A percentile compares a stretch with the other conserved stretches of the same genome.
phyloP scores from a whole-genome alignment of 2,113 vertebrate genomes.

The Pygoscelis adeliae region DNA sequence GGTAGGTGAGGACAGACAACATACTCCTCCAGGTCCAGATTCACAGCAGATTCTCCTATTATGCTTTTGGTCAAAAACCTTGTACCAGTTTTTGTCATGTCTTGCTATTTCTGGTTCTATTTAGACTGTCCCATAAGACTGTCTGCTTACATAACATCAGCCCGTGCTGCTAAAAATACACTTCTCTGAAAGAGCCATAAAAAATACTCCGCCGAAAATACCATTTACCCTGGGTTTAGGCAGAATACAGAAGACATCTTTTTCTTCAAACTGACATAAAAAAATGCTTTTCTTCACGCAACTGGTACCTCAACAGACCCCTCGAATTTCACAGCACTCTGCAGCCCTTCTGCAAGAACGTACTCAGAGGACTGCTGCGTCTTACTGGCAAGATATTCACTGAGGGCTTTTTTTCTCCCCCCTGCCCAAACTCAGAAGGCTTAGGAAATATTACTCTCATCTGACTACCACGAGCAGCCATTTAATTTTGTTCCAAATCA shows the following conservation, averaged over 20 bases:
- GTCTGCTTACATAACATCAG: slow-evolving; percentile 60
- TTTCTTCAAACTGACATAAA: slow-evolving; percentile 15
- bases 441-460: not conserved
- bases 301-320: not conserved
- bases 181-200: slow-evolving; percentile 46
- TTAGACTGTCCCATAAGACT: slow-evolving; percentile 60
- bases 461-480: not conserved
- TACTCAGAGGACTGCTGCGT: not conserved
- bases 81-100: slow-evolving; percentile 27
- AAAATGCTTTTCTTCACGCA: not conserved
- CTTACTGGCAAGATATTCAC: not conserved
- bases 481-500: slow-evolving; percentile 19
- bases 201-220: slow-evolving; percentile 13
- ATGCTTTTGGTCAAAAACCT: not conserved
- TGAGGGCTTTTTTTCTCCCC: not conserved
- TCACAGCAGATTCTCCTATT: not conserved
- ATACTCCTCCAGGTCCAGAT: not conserved
- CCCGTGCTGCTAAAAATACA: slow-evolving; percentile 69
- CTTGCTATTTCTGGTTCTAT: slow-evolving; percentile 58
- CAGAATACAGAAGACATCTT: not conserved
- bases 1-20: not conserved
- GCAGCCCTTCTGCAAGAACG: not conserved
- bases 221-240: not conserved
- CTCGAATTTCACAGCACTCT: not conserved
- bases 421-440: not conserved